These are phyloP conservation scores for Champsocephalus gunnari DNA, from an alignment of 2,797 vertebrate genomes.

Conservation along the genomic window DNA sequence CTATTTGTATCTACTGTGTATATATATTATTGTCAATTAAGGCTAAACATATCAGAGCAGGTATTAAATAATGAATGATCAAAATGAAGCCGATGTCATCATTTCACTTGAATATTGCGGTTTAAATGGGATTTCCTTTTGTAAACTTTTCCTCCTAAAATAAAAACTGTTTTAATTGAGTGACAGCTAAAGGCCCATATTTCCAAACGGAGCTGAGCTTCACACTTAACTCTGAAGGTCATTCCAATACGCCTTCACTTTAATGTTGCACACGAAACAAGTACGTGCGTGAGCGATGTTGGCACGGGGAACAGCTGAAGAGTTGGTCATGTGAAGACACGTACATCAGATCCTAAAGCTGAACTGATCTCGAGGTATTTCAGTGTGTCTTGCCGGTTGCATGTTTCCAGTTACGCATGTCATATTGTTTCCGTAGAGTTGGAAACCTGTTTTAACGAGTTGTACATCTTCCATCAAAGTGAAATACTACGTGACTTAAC, in stretches of 20 bases:
- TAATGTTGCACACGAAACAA: conserved; percentile 20
- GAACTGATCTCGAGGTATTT: conserved; percentile 3
- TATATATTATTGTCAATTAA: neutral
- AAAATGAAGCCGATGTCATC: neutral
- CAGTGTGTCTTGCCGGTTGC: neutral
- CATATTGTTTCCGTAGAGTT: conserved; percentile 1
- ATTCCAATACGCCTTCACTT: conserved; percentile 17
- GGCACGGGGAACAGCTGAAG: neutral
- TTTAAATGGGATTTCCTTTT: neutral
- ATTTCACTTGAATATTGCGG: conserved; percentile 6
- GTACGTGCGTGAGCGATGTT: neutral
- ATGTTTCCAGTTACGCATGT: conserved; percentile 15
- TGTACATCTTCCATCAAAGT: neutral
- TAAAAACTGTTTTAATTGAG: neutral
- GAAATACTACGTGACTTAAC: conserved; percentile 15
- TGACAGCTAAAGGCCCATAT: neutral
- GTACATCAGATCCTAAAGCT: neutral
- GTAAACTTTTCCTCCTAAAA: neutral
- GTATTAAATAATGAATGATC: too few species aligned
- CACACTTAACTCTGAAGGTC: conserved; percentile 4
- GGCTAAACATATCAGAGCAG: neutral
- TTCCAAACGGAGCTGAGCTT: conserved; percentile 19
- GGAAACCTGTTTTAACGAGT: neutral
- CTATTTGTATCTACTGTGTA: neutral
- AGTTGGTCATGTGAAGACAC: conserved; percentile 10